Base-by-base conservation (phyloP, 2,797 vertebrate species). In the Lagocephalus sceleratus region DNA sequence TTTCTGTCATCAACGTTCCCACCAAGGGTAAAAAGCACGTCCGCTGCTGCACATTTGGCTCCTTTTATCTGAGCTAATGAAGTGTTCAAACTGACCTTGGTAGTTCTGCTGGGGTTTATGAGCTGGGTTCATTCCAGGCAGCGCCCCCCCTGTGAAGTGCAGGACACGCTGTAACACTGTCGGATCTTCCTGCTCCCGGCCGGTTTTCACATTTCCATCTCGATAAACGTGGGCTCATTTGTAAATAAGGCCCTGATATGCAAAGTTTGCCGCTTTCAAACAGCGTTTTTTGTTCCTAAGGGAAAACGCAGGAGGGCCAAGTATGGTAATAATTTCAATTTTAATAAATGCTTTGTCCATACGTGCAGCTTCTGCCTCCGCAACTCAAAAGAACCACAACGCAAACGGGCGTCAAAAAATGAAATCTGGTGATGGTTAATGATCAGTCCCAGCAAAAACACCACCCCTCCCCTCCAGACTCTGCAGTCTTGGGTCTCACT, bases 1-100 rank as follows among this genome's bases (percentile, higher is more conserved):
- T 59, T 35, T 42, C 40, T 35, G n/a, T 20, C 49, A 57, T 51
- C 47, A 51, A 53, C 44, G 32, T 1, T 32, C 23, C 23, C 20
- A 54, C 47, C 50, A 17, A 25, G 42, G 2, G 20, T 19, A 35
- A 35, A 35, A n/a, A 35, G 3, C 32, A 2, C 1, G 12, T 14
- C 3, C 5, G 32, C 29, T 62, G 23, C 17, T 44, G 43, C 42
- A 42, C 47, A 12, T 20, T 44, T 44, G 42, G n/a, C 1, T 44
- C 7, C 16, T 17, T 40, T 40, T 40, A 17, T 5, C 39, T n/a
- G 38, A 15, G 16, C 38, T 23, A 29, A 2, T 14, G 8, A 14
- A 42, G 15, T 42, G 22, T 41, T 19, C 17, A 21, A 44, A 12
- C 38, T 5, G 17, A 6, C 20, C 9, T 40, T 6, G 38, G n/a